Base-by-base conservation (phyloP, 2,113 vertebrate species). In the Pteronura brasiliensis region DNA sequence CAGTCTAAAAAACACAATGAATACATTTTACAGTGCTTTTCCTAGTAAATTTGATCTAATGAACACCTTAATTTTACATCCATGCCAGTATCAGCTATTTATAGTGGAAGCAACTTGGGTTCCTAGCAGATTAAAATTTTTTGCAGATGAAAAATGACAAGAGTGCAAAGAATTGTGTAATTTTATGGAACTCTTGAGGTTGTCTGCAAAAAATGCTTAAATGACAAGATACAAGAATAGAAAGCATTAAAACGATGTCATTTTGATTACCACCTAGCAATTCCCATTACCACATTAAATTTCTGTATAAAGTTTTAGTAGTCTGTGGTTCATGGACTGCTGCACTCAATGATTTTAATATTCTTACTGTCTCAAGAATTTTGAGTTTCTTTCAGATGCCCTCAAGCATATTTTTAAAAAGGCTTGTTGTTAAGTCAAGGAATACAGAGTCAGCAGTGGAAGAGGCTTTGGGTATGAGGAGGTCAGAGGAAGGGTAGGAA, bases 101-200 rank as follows among this genome's bases (percentile, higher is more conserved):
- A 55, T 80, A 25, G 31, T 88, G 21, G 63, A 4, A 79, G 1
- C 18, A 77, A 74, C 31, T 88, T 84, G 57, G 8, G 9, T 72
- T 90, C 79, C 72, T 93, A 69, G 27, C 21, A 91, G 34, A 82
- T 77, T 59, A 74, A 87, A 76, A 23, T 29, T n/a, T 97, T 96
- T 93, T 71, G n/a, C 42, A 90, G n/a, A 94, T 67, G 63, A 71
- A 77, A 95, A 95, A 92, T 88, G 47, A 11, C 10, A 87, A 79
- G 52, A 74, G 39, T 63, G 6, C 21, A 63, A 90, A 92, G 20
- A 85, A 77, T 88, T 27, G 3, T 72, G 65, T 92, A 18, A 69
- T 96, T 95, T 95, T 89, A 25, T 84, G 77, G 74, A 55, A 63
- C 42, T 97, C 61, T 90, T 96, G 31, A 95, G 14, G 23, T 95